Percentiles rank a stretch among this genome's conserved stretches.
Conservation (phyloP, 2,797 vertebrate species). For the Sebastes minor region DNA sequence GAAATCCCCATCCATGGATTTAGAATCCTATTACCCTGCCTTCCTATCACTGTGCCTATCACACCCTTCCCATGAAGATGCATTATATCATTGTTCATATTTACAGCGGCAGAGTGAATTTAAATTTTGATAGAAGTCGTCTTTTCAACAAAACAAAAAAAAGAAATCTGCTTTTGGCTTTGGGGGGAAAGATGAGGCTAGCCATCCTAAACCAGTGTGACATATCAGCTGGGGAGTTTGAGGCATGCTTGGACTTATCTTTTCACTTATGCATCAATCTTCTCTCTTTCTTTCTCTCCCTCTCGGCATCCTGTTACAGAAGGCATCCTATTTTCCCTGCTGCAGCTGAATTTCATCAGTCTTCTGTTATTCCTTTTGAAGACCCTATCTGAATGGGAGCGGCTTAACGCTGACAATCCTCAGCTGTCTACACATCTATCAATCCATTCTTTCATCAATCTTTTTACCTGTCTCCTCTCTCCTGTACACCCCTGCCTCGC, state of each 20-base stretch:
- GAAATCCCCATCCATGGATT: conserved; percentile 18
- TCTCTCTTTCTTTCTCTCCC: conserved; percentile 5
- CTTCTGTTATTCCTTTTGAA: conserved; percentile 68
- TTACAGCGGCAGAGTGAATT: conserved; percentile 55
- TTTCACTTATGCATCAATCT: conserved; percentile 71
- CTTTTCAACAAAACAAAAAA: conserved; percentile 13
- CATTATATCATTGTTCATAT: conserved; percentile 48
- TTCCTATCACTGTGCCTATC: conserved; percentile 28
- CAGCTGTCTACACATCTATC: conserved; percentile 63
- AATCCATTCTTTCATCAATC: conserved; percentile 62
- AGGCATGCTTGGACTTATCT: conserved; percentile 66
- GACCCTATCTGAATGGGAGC: conserved; percentile 64
- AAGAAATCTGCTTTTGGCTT: conserved; percentile 34
- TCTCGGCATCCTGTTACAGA: conserved; percentile 49
- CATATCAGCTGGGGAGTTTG: conserved; percentile 58
- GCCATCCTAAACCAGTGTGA: conserved; percentile 51
- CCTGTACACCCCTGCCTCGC: conserved; percentile 2
- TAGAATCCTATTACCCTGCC: conserved; percentile 35
- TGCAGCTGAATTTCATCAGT: conserved; percentile 65
- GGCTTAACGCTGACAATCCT: conserved; percentile 62
- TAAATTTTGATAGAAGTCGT: conserved; percentile 54
- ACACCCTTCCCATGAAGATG: conserved; percentile 1
- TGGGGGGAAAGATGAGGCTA: conserved; percentile 32
- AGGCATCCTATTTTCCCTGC: conserved; percentile 49
- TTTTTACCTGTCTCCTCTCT: conserved; percentile 38